Evolutionary conservation across 2,797 vertebrate genomes (phyloP).

Genomic region (Macropus fuliginosus): DNA sequence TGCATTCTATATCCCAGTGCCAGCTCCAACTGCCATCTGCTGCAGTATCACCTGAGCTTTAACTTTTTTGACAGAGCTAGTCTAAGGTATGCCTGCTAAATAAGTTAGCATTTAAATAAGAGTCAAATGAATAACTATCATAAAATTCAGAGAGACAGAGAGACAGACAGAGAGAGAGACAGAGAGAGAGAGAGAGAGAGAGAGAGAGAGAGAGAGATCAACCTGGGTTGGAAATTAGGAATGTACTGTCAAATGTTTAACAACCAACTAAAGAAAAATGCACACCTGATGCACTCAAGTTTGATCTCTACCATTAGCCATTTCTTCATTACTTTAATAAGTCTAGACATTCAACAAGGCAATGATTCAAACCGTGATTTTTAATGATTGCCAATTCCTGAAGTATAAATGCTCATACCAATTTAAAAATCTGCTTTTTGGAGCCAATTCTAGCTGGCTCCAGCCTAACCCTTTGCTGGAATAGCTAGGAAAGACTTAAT

Average conservation of each 20-base stretch:
- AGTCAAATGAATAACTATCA: not conserved
- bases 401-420: not conserved
- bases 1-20: not conserved
- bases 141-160: not conserved
- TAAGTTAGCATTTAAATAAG: not conserved
- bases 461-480: not conserved
- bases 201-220: not conserved
- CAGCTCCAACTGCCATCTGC: not conserved
- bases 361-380: not conserved
- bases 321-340: not conserved
- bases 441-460: not conserved
- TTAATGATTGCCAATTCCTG: not conserved
- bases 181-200: no score
- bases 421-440: not conserved
- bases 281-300: not conserved
- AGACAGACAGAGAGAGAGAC: not conserved
- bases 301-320: not conserved
- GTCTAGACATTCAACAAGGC: not conserved
- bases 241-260: not conserved
- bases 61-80: not conserved
- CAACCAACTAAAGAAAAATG: not conserved
- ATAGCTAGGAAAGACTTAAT: not conserved
- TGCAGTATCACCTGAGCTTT: not conserved
- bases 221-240: not conserved
- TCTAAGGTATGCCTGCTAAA: not conserved